Evolutionary conservation across 1,140 invertebrate genomes (phyloP).

Genomic region (Drosophila suzukii): DNA sequence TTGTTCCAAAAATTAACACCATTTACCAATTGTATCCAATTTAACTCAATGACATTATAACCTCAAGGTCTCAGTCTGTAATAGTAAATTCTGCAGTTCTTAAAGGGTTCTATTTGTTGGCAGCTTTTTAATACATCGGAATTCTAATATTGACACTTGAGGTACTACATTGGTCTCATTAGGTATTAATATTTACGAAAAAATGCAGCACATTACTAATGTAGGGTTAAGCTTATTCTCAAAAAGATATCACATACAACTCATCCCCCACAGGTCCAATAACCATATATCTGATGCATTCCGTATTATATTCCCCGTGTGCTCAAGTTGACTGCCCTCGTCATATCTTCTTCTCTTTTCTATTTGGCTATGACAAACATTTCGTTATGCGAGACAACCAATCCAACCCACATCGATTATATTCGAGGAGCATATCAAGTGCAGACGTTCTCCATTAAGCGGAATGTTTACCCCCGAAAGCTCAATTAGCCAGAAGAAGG

Average conservation of each 20-base stretch:
- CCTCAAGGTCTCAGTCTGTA: no score
- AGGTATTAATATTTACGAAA: no score
- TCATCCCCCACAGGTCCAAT: slow-evolving; percentile 4
- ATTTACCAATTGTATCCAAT: no score
- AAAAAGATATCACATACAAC: not conserved
- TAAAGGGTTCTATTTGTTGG: no score
- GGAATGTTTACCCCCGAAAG: slow-evolving; percentile 46
- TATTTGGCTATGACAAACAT: slow-evolving; percentile 56
- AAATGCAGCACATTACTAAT: no score
- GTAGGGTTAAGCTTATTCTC: not conserved
- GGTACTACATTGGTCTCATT: no score
- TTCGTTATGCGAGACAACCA: slow-evolving; percentile 50
- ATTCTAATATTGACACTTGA: no score
- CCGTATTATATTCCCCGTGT: not conserved
- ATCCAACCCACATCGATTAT: slow-evolving; percentile 38
- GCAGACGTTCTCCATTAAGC: slow-evolving; percentile 42
- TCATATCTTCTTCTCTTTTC: slow-evolving; percentile 12
- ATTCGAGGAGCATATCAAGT: slow-evolving; percentile 51
- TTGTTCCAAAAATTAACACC: no score
- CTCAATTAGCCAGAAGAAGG: slow-evolving; percentile 57
- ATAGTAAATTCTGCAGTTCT: no score
- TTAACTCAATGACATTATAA: no score
- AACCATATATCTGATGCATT: slow-evolving; percentile 6
- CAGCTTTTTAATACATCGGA: no score
- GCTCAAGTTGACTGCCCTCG: slow-evolving; percentile 11